phyloP scores from a whole-genome alignment of 2,113 vertebrate species.

The Microtus richardsoni region DNA sequence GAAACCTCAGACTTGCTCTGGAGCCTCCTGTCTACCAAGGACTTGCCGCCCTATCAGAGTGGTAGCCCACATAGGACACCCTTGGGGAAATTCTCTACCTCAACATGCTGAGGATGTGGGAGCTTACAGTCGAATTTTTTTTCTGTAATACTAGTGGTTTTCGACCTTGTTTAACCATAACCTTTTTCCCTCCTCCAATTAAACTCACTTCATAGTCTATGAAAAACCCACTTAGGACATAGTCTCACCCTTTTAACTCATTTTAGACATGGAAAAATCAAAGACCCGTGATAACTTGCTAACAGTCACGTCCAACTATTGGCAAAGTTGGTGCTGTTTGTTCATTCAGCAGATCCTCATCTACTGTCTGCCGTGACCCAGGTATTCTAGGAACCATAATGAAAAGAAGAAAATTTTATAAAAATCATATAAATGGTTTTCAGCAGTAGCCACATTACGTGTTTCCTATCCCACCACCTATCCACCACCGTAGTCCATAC shows the following conservation, averaged over 20 bases:
- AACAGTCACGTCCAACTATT: too few relatives aligned
- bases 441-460: background rate
- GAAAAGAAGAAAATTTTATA: background rate
- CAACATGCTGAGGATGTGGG: background rate
- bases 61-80: background rate
- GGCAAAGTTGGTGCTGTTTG: background rate
- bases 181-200: background rate
- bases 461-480: too few relatives aligned
- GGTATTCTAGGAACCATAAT: background rate
- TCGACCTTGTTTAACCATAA: background rate
- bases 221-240: background rate
- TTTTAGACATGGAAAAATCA: background rate
- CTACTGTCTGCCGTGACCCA: too few relatives aligned
- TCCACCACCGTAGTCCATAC: background rate
- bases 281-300: background rate
- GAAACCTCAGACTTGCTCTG: background rate
- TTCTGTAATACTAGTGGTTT: background rate
- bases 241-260: background rate
- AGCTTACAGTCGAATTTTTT: background rate
- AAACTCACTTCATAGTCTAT: background rate
- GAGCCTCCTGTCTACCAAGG: background rate
- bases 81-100: background rate
- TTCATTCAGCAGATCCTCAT: background rate
- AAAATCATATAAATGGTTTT: background rate
- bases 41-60: background rate